Evolutionary conservation across 2,113 vertebrate genomes (phyloP).

Genomic region (Neofelis nebulosa): DNA sequence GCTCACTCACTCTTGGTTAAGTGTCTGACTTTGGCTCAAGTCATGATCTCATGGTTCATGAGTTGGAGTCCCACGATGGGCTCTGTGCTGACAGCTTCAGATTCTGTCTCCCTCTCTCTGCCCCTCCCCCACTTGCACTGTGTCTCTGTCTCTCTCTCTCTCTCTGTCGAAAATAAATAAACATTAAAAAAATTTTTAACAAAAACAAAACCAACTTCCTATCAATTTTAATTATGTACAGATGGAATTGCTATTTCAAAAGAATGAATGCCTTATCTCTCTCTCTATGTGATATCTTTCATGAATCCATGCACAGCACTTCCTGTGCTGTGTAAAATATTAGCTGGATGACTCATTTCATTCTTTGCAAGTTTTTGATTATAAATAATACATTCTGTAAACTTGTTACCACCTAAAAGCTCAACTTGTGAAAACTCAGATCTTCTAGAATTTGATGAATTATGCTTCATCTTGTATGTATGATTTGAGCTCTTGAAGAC

Average conservation of each 20-base stretch:
- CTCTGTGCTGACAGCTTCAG: too few species aligned
- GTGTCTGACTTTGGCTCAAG: too few species aligned
- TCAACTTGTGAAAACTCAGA: not conserved
- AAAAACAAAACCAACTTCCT: not conserved
- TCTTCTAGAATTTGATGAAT: slow-evolving; percentile 37
- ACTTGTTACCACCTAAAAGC: slow-evolving; percentile 5
- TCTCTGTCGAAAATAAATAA: too few species aligned
- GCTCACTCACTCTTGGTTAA: too few species aligned
- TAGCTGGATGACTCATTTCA: not conserved
- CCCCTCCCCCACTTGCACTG: too few species aligned
- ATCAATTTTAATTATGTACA: not conserved
- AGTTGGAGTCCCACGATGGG: too few species aligned
- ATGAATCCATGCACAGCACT: not conserved
- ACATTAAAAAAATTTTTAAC: too few species aligned
- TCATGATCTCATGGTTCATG: too few species aligned
- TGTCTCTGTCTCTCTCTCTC: too few species aligned
- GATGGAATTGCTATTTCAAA: not conserved
- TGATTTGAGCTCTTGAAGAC: not conserved
- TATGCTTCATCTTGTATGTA: not conserved
- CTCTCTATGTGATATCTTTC: not conserved
- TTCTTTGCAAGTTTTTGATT: slow-evolving; percentile 19
- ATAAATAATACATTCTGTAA: slow-evolving; percentile 26
- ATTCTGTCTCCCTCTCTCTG: too few species aligned
- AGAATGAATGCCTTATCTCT: not conserved
- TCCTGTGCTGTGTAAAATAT: not conserved